Evolutionary conservation across 2,113 vertebrate species (phyloP).

Genomic region (Esox niger): DNA sequence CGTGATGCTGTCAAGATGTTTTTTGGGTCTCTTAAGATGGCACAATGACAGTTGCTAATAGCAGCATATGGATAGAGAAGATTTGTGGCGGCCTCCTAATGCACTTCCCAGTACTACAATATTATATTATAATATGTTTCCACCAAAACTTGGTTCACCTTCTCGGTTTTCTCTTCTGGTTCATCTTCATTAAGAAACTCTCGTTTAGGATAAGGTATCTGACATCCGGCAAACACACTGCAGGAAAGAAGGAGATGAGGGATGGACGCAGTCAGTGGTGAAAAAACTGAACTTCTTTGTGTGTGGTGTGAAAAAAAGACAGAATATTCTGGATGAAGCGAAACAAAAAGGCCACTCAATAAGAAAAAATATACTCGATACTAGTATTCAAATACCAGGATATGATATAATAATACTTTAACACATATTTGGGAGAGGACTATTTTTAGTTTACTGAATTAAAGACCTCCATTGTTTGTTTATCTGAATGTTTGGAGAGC

Average conservation of each 20-base stretch:
- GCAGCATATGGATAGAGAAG: no score
- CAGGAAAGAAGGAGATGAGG: conserved; percentile 32
- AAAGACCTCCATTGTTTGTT: no score
- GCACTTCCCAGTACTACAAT: no score
- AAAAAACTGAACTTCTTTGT: not conserved
- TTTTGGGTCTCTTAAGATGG: no score
- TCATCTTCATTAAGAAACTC: conserved; percentile 98
- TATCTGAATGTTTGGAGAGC: not conserved
- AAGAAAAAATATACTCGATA: not conserved
- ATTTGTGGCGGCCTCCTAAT: no score
- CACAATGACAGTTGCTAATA: no score
- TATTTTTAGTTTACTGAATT: no score
- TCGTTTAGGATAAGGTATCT: conserved; percentile 97
- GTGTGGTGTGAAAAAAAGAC: no score
- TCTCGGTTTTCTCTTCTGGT: conserved; percentile 95
- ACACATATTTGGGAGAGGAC: conserved; percentile 1
- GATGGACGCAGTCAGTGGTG: not conserved
- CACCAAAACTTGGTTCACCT: conserved; percentile 76
- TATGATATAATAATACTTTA: conserved; percentile 3
- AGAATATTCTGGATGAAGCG: no score
- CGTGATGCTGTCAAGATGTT: no score
- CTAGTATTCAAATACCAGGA: not conserved
- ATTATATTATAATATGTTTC: no score
- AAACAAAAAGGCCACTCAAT: not conserved
- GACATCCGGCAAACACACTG: conserved; percentile 97